These are phyloP conservation scores for Melanotaenia nigrans DNA, from an alignment of 2,797 vertebrate species.

Conservation along the genomic window DNA sequence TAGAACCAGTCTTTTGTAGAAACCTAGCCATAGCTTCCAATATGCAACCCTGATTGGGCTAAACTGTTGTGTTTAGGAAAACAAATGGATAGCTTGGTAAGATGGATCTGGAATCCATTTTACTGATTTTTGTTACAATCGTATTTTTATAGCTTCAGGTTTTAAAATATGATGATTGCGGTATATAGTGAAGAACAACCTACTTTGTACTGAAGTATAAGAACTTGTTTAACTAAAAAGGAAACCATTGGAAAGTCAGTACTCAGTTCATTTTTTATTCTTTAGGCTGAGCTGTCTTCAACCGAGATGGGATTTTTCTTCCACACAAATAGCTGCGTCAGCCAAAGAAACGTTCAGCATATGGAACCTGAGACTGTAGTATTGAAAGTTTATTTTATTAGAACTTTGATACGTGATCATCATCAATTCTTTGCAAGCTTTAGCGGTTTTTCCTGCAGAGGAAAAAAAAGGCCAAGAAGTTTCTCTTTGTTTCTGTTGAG, in stretches of 20 bases:
- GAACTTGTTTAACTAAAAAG: no score
- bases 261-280: not conserved
- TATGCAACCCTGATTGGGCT: no score
- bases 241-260: not conserved
- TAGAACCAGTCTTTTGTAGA: not conserved
- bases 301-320: not conserved
- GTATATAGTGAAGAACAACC: no score
- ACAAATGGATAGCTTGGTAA: no score
- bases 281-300: not conserved
- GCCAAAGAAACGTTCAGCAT: not conserved
- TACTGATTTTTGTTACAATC: no score
- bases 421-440: not conserved
- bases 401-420: not conserved
- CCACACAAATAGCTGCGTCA: not conserved
- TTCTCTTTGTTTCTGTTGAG: not conserved
- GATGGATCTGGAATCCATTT: no score
- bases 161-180: no score
- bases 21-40: not conserved
- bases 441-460: not conserved
- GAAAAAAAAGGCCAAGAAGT: not conserved
- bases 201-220: no score
- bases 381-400: constrained; percentile 4
- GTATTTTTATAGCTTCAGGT: no score
- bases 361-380: not conserved
- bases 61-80: no score